Evolutionary conservation across 2,797 vertebrate species (phyloP), one percentile per base, ranked within the genome.

Genomic region (Labeo calbasu): DNA sequence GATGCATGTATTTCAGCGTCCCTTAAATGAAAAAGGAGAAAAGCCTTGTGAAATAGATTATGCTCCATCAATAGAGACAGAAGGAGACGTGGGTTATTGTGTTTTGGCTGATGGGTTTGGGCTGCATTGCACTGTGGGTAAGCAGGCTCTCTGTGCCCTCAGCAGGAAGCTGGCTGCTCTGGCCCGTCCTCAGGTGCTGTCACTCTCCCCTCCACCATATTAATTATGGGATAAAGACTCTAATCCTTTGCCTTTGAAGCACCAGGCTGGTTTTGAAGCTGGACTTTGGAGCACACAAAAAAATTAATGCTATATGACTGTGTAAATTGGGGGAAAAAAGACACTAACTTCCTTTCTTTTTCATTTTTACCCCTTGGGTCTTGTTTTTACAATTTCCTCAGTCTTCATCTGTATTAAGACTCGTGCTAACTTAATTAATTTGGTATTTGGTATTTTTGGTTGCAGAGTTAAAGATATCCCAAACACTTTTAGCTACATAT

Each of bases 201-300:
- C 94, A 93, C 95, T 96, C 94, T 95, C 95, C 94, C 95, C 95
- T 96, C 94, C 94, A 94, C 95, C 95, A 96, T 97, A 98, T 98
- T 99, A 97, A 98, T 98, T 98, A 96, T 96, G 96, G 96, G 95
- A 97, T 97, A 96, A 96, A 96, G 95, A 95, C 92, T 95, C 94
- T 97, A 98, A 98, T 98, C 97, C 96, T 91, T 89, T 92, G 93
- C 94, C 96, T 98, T 99, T 98, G 96, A 98, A 97, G 96, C 93
- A 89, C 91, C 92, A 94, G 95, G 93, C 94, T 96, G 95, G 94
- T 96, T 97, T 92, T 96, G 95, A 96, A 96, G 94, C 96, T 95
- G 92, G 92, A 96, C 94, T 96, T 95, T 93, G 94, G 95, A 96
- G 95, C 92, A 93, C 91, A 94, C 91, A 91, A 90, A 93, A 91